Conservation (phyloP, 1,140 invertebrate genomes). For the Coptotermes formosanus region DNA sequence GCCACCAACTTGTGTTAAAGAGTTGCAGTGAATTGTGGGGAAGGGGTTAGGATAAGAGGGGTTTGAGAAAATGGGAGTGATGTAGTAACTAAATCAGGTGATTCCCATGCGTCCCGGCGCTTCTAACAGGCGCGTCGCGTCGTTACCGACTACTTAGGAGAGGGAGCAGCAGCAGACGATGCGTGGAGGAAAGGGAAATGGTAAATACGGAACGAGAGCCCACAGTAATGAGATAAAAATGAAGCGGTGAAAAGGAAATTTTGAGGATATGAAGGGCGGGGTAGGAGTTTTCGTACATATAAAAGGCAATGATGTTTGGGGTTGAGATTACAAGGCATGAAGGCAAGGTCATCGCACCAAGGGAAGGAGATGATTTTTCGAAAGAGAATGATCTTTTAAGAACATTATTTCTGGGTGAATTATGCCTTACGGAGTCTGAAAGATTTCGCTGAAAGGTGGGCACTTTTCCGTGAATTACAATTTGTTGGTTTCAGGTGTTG, state of each 20-base stretch:
- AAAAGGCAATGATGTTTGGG: background rate
- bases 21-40: background rate
- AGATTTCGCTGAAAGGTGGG: too few species aligned
- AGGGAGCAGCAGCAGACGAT: background rate
- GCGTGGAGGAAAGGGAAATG: background rate
- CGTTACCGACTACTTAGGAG: slow-evolving; percentile 22
- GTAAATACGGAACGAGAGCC: slow-evolving; percentile 15
- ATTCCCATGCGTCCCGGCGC: slow-evolving; percentile 25
- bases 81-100: slow-evolving; percentile 24
- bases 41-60: background rate
- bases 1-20: slow-evolving; percentile 18
- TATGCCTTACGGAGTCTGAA: too few species aligned
- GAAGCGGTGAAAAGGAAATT: background rate
- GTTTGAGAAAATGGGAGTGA: background rate
- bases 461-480: too few species aligned
- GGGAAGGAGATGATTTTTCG: background rate
- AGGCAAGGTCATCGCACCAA: background rate
- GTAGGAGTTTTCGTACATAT: background rate
- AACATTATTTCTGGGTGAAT: too few species aligned
- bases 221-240: slow-evolving; percentile 9
- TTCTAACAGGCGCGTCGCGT: slow-evolving; percentile 20
- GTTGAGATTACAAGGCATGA: too few species aligned
- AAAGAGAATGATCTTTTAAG: too few species aligned
- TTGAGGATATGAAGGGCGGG: background rate
- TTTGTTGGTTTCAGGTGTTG: too few species aligned